phyloP scores from a whole-genome alignment of 2,113 vertebrate genomes.

The Piprites chloris region DNA sequence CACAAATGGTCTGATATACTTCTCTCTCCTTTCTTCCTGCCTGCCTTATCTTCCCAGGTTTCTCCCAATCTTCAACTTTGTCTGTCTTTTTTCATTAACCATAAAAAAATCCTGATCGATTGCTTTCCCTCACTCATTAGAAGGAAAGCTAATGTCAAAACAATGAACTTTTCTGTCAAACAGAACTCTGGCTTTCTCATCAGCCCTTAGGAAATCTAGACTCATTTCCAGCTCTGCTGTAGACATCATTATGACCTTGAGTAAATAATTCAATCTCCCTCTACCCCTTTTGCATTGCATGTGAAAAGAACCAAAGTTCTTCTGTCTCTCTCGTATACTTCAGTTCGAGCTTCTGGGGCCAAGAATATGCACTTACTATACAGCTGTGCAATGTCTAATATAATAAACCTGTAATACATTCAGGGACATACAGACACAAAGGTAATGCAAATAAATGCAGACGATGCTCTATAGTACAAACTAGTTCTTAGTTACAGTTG shows the following conservation, averaged over 20 bases:
- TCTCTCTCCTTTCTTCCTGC: neutral
- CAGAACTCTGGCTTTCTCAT: neutral
- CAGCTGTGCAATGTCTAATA: neutral
- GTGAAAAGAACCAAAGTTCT: neutral
- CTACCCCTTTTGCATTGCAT: neutral
- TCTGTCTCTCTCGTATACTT: neutral
- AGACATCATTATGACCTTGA: neutral
- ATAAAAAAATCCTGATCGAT: neutral
- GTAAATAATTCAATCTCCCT: neutral
- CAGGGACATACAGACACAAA: neutral
- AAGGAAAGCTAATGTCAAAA: neutral
- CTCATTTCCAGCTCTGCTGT: neutral
- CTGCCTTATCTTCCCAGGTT: neutral
- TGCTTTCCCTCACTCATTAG: neutral
- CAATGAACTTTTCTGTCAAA: neutral
- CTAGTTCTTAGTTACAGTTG: neutral
- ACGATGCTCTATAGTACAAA: neutral
- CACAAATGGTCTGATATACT: neutral
- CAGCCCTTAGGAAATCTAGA: neutral
- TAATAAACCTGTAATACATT: neutral
- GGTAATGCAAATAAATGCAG: neutral
- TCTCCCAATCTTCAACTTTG: neutral
- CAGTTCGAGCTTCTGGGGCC: neutral
- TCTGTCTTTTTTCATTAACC: neutral
- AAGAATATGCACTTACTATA: neutral